Percentiles rank a stretch among this genome's conserved stretches.
Conservation (phyloP, 2,113 vertebrate genomes). For the Alces alces region DNA sequence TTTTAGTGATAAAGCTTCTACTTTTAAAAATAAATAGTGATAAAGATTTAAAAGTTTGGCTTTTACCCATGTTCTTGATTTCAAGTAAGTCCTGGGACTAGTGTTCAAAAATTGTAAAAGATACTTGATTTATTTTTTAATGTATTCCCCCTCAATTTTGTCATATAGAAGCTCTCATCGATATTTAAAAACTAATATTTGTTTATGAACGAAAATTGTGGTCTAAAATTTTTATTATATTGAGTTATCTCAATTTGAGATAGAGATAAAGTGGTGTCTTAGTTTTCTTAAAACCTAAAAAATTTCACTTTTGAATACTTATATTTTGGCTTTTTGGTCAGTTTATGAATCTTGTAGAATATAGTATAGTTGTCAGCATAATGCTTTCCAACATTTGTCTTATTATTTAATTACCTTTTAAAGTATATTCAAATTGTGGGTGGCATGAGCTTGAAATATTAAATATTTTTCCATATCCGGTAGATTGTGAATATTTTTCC, state of each 20-base stretch:
- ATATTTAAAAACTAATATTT: constrained; percentile 1
- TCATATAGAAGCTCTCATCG: background rate
- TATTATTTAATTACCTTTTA: background rate
- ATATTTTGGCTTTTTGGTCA: background rate
- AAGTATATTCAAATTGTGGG: background rate
- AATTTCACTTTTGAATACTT: background rate
- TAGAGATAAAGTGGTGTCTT: background rate
- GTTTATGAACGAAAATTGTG: constrained; percentile 19
- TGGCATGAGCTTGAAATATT: background rate
- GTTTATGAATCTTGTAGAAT: background rate
- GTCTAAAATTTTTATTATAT: background rate
- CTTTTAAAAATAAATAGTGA: background rate
- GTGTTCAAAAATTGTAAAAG: constrained; percentile 10
- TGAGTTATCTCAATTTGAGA: constrained; percentile 15
- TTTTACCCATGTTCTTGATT: constrained; percentile 22
- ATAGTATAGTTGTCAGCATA: background rate
- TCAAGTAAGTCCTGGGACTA: background rate
- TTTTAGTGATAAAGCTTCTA: constrained; percentile 9
- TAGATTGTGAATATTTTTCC: background rate
- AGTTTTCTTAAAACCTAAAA: constrained; percentile 17
- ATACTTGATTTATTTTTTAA: background rate
- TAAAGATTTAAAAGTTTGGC: background rate
- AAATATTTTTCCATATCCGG: background rate
- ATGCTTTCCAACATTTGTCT: background rate
- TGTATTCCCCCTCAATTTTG: background rate